Conservation (phyloP, 2,113 vertebrate genomes). For the Macheiramphus alcinus region DNA sequence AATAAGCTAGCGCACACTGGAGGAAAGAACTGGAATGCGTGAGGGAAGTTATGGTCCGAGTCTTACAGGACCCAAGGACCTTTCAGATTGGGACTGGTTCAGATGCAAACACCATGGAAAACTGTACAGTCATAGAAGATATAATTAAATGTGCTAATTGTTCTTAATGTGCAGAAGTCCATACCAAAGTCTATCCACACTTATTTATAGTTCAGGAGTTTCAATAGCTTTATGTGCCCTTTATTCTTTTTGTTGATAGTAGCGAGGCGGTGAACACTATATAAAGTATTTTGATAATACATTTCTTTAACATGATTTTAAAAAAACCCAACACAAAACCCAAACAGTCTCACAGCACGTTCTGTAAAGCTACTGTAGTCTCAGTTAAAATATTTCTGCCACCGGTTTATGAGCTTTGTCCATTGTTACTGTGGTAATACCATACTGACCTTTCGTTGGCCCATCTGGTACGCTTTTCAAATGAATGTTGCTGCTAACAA, state of each 20-base stretch:
- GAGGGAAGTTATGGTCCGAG: background rate
- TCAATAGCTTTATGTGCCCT: background rate
- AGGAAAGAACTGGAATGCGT: background rate
- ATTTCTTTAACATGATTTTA: background rate
- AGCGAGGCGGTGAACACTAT: rapidly evolving
- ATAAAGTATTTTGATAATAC: background rate
- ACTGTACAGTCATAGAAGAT: background rate
- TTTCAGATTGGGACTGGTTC: background rate
- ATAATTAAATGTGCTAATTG: background rate
- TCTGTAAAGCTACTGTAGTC: background rate
- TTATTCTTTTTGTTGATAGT: background rate
- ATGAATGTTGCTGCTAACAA: conserved; percentile 34
- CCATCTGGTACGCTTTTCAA: conserved; percentile 49
- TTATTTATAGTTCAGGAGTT: background rate
- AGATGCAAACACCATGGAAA: background rate
- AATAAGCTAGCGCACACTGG: background rate
- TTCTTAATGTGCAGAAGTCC: background rate
- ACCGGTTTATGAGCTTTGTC: background rate
- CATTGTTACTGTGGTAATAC: background rate
- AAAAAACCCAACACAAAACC: background rate
- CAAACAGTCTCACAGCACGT: background rate
- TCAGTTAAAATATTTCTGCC: background rate
- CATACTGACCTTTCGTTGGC: conserved; percentile 39
- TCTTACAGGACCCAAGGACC: background rate
- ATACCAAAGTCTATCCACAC: background rate